These are phyloP conservation scores for Glyptemys insculpta DNA, from an alignment of 2,797 vertebrate genomes.

Conservation along the genomic window DNA sequence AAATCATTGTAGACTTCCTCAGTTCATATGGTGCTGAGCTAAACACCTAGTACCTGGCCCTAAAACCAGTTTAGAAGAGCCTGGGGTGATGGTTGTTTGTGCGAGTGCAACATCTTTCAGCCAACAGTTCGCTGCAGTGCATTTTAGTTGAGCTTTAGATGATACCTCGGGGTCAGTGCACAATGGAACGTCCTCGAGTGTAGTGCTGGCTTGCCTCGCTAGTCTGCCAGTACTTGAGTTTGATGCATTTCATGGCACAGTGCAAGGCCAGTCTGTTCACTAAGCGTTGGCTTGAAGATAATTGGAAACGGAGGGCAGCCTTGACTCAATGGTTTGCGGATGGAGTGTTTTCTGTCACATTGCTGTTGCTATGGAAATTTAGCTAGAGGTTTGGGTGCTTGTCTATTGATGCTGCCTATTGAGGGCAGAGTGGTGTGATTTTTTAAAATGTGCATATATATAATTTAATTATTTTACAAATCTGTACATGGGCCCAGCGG, in stretches of 20 bases:
- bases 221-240: not conserved
- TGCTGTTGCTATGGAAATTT: conserved; percentile 54
- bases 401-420: conserved; percentile 35
- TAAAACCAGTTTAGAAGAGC: not conserved
- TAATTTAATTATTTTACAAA: not conserved
- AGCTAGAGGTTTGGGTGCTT: conserved; percentile 33
- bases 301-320: conserved; percentile 33
- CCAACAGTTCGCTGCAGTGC: not conserved
- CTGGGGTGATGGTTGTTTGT: no score
- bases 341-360: conserved; percentile 45
- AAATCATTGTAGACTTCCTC: not conserved
- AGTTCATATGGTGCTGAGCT: not conserved
- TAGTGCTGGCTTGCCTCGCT: not conserved
- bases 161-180: not conserved
- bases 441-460: not conserved
- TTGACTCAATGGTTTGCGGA: conserved; percentile 26
- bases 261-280: not conserved
- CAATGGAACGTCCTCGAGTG: not conserved
- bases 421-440: conserved; percentile 38
- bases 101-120: not conserved
- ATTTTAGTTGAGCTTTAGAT: not conserved
- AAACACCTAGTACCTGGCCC: not conserved
- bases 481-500: not conserved
- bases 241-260: not conserved
- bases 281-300: not conserved